Base-by-base conservation (phyloP, 1,140 invertebrate genomes). In the Trichogramma pretiosum region DNA sequence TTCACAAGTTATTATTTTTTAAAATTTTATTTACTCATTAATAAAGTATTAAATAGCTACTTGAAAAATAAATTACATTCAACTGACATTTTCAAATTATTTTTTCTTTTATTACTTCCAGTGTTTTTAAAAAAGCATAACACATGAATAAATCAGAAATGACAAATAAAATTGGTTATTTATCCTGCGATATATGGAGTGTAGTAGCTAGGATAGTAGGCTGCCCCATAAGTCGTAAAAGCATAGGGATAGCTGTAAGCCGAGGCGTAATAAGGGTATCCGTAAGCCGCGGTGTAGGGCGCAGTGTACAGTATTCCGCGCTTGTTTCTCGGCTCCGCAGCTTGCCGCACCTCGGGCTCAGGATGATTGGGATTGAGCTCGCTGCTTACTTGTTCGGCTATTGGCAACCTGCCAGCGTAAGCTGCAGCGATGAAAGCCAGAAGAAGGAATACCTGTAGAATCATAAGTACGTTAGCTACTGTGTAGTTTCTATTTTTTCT, bases 391-490 rank as follows among this genome's bases (percentile, higher is more conserved):
- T 23, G 18, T 21, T 30, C 32, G 8, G 14, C 26, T 8, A 16
- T 7, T 22, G 34, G 41, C 22, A 44, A 22, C 33, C 55, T 58
- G 11, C 53, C 56, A 7, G 65, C 59, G 18, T 41, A 58, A 22
- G 53, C 57, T n/a, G 58, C 42, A 45, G 60, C 63, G 46, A 60
- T 50, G 40, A 67, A 39, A 48, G 61, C 66, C 51, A 68, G 33
- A 30, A 66, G 46, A 14, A 59, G 35, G 34, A 64, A 30, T 48
- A 52, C 55, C 66, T 68, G 34, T 5, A 57, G 9, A 39, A 24
- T 28, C 5, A 7, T 28, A 28, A 28, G 5, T 7, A 28, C 24
- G n/a, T n/a, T n/a, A n/a, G n/a, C n/a, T n/a, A n/a, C n/a, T n/a
- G n/a, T n/a, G n/a, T n/a, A n/a, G n/a, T n/a, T n/a, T n/a, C n/a